phyloP scores from a whole-genome alignment of 1,140 invertebrate genomes.

The Cotesia vestalis region DNA sequence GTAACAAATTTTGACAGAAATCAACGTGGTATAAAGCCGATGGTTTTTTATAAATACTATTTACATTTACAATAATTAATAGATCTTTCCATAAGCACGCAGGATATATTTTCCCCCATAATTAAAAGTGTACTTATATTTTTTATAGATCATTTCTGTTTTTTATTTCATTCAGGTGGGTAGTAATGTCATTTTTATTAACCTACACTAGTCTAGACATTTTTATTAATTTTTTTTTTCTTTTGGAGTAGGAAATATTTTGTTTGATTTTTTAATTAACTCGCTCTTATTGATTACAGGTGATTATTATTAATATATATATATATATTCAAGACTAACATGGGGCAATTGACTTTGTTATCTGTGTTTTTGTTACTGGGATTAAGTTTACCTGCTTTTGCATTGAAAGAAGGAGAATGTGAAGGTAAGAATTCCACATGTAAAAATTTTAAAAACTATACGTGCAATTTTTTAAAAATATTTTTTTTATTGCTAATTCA shows the following conservation, averaged over 20 bases:
- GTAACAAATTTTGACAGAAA: conserved; percentile 60
- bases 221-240: no score
- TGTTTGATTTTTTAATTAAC: background rate
- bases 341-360: conserved; percentile 25
- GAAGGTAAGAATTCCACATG: conserved; percentile 20
- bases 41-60: conserved; percentile 28
- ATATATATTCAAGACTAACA: conserved; percentile 35
- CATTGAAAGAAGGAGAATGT: conserved; percentile 32
- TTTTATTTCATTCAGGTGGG: no score
- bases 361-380: conserved; percentile 23
- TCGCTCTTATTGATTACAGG: background rate
- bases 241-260: no score
- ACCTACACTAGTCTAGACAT: no score
- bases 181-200: no score
- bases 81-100: no score
- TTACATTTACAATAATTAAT: conserved; percentile 2
- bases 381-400: conserved; percentile 18
- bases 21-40: conserved; percentile 61
- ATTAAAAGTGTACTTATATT: no score
- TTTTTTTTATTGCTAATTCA: no score
- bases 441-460: background rate
- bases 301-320: background rate
- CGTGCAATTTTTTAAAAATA: conserved; percentile 33
- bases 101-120: no score
- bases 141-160: no score